A percentile compares a stretch with the other conserved stretches of the same genome.
Conservation (phyloP, 2,113 vertebrate species). For the Phrynocephalus versicolor region DNA sequence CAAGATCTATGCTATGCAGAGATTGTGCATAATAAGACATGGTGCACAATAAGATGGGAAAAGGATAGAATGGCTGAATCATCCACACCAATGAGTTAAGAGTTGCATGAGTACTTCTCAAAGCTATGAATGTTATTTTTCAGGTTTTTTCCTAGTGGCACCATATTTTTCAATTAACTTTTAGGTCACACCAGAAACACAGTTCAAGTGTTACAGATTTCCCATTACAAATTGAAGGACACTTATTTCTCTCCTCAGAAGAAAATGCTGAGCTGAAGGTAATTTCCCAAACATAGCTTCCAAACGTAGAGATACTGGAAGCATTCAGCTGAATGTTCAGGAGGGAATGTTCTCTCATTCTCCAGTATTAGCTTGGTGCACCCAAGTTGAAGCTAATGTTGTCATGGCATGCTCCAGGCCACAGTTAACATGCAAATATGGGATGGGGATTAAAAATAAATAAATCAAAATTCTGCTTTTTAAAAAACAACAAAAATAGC, state of each 20-base stretch:
- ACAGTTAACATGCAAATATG: not conserved
- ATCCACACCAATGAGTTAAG: not conserved
- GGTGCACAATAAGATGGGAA: not conserved
- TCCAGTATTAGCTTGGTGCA: not conserved
- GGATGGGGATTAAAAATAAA: not conserved
- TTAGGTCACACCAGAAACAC: constrained; percentile 17
- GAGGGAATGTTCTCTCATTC: not conserved
- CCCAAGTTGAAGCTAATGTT: not conserved
- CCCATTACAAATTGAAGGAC: constrained; percentile 13
- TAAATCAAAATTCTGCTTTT: not conserved
- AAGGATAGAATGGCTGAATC: not conserved
- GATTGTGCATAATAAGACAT: not conserved
- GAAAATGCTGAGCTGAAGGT: constrained; percentile 9
- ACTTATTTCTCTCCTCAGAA: constrained; percentile 6
- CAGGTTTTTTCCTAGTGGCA: not conserved
- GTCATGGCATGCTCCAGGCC: not conserved
- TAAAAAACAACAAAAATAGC: not conserved
- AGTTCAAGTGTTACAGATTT: constrained; percentile 28
- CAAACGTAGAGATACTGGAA: not conserved
- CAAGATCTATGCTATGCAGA: too few species aligned
- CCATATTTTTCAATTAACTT: constrained; percentile 23
- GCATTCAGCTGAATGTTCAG: not conserved
- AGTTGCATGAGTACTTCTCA: not conserved
- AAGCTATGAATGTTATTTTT: not conserved
- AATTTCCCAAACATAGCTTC: constrained; percentile 8